Base-by-base conservation (phyloP, 1,140 invertebrate species). In the Euschistus heros region DNA sequence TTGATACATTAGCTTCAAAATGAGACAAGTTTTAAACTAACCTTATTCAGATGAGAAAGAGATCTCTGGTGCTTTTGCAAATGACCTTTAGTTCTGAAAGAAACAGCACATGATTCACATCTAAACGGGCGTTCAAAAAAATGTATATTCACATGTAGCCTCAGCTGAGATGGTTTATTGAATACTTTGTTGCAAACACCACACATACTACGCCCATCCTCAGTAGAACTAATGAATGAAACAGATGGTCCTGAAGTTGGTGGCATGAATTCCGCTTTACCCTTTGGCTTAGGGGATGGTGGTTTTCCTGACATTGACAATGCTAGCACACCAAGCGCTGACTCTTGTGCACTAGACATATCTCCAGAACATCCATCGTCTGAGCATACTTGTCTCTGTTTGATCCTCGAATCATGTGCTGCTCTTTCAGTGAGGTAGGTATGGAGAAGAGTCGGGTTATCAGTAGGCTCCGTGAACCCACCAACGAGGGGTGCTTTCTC, bases 141-240 rank as follows among this genome's bases (percentile, higher is more conserved):
- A 76, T 98, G 94, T 71, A 95, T 95, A 75, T 97, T 97, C 73
- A 94, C 88, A 77, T 98, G 94, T 59, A 97, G 79, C 63, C 86
- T 82, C 67, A 97, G 77, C 74, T 97, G 93, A 71, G 89, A 89
- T 57, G 89, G 87, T 77, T 93, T 92, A 62, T 84, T 86, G 76
- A 97, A 97, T 65, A 86, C 85, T 77, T 95, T 97, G 65, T 87
- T 85, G 77, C 94, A 98, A 69, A 96, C 87, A 57, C 80, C 82
- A 74, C 94, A 98, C 24, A 89, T 82, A 70, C 86, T 87, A 46
- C 87, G 83, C 0, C 88, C 88, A 74, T 93, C 89, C 71, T 88
- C 87, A 75, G 77, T 78, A 4, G 59, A 64, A 18, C 46, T 64
- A 22, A 64, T 55, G 24, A 42, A 64, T 46, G 27, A 30, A 18